phyloP scores from a whole-genome alignment of 30 jellyfish, hydroid and myxozoan genomes.

The Cassiopea xamachana region DNA sequence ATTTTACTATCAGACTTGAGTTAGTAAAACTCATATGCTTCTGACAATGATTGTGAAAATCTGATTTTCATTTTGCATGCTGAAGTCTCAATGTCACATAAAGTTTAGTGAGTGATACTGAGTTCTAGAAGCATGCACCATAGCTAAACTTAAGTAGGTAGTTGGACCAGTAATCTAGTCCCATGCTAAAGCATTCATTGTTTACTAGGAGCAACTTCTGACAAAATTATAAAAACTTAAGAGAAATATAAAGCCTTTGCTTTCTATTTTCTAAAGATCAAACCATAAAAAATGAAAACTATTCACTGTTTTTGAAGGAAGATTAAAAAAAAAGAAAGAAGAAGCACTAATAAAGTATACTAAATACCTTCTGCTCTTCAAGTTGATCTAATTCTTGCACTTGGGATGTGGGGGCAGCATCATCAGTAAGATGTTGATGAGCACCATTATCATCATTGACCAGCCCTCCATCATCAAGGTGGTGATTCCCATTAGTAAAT shows the following conservation, averaged over 20 bases:
- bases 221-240: no score
- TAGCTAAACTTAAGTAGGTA: no score
- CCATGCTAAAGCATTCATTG: no score
- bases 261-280: no score
- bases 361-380: slow-evolving; percentile 30
- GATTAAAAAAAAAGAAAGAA: no score
- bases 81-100: slow-evolving; percentile 39
- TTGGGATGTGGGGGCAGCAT: not conserved
- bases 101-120: slow-evolving; percentile 24
- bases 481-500: slow-evolving; percentile 47
- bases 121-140: slow-evolving; percentile 38
- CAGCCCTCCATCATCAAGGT: slow-evolving; percentile 21
- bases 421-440: no score
- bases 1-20: slow-evolving; percentile 74
- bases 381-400: slow-evolving; percentile 7
- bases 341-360: no score
- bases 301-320: no score
- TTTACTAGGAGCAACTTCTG: no score
- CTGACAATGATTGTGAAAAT: slow-evolving; percentile 73
- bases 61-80: slow-evolving; percentile 69
- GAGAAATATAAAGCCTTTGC: no score
- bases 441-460: slow-evolving; percentile 1
- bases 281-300: no score
- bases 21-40: slow-evolving; percentile 27
- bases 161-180: no score